Base-by-base conservation (phyloP, 2,888 invertebrate species). In the Girardia tigrina region DNA sequence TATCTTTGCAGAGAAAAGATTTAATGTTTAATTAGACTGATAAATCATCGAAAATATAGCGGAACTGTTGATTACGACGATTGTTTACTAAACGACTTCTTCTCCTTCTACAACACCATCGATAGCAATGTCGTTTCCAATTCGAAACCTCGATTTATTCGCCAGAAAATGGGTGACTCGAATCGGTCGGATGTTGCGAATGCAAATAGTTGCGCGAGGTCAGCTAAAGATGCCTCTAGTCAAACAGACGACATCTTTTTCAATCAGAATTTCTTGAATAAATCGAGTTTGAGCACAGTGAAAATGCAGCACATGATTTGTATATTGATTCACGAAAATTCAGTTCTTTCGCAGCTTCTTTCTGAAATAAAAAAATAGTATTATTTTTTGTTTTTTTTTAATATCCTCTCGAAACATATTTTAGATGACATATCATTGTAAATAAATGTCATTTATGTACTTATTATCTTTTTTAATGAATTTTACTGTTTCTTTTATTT, bases 261-360 rank as follows among this genome's bases (percentile, higher is more conserved):
- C n/a, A 4, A 56, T 4, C n/a, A 4, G n/a, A 12, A 8, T 4
- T 4, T 8, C n/a, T 20, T 20, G n/a, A 36, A 36, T 36, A 36
- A 36, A 12, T 20, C 4, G n/a, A 6, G 23, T 56, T 20, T 4
- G n/a, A 56, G 2, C 56, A 56, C 56, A 4, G 23, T 20, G 23
- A n/a, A 56, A 56, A 20, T 56, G 56, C 56, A 56, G 23, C n/a
- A 56, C n/a, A 56, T 56, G 56, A 56, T 56, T 56, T 56, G n/a
- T n/a, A 56, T 56, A 8, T 23, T 56, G 4, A 56, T 56, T 56
- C 56, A 56, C n/a, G 56, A 56, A 16, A 56, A 56, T 56, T 6
- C 56, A 12, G 2, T 56, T 8, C n/a, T 56, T 12, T 56, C 56
- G 6, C 56, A 56, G 4, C 56, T n/a, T 56, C 56, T 56, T 56